Base-by-base conservation (phyloP, 2,113 vertebrate species). In the Psophia crepitans region DNA sequence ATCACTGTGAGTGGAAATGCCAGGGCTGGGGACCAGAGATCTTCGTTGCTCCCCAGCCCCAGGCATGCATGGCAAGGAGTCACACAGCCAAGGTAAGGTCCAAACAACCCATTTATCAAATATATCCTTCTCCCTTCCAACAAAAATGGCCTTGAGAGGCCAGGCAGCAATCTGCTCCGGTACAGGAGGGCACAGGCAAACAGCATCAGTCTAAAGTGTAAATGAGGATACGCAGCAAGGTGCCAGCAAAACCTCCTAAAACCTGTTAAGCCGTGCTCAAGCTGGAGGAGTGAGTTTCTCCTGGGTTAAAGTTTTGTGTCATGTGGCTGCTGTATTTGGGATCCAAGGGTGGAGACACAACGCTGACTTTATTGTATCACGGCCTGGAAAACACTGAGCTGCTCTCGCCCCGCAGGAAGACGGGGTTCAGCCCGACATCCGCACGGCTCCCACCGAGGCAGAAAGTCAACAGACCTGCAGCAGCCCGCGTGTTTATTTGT, bases 341-440 rank as follows among this genome's bases (percentile, higher is more conserved):
- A 89, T 63, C 30, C 0, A 0, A 80, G 58, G 39, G 71, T 35
- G n/a, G 80, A 89, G 80, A 53, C 58, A 44, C n/a, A 76, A 57
- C 5, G 23, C 27, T 92, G 95, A 51, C 76, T 77, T 77, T 35
- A 74, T 32, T 53, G 37, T 57, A 20, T 61, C 7, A 0, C 9
- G n/a, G 21, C 23, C n/a, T 48, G 32, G 64, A 65, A 90, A 91
- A 41, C 63, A 32, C 20, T 60, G 71, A 77, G n/a, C n/a, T n/a
- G n/a, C 20, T 84, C 39, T 69, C 6, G 2, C 9, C 33, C 57
- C 64, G 2, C 6, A 6, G 69, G 46, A 63, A 65, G 48, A 73
- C 0, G 2, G 53, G 35, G 54, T 3, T 69, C 1, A 89, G 69
- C 68, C 26, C 0, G 0, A 39, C 57, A 64, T 49, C 61, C 3